Evolutionary conservation across 2,888 invertebrate species (phyloP), one percentile per base, ranked within the genome.

Genomic region (Diarsia brunnea): DNA sequence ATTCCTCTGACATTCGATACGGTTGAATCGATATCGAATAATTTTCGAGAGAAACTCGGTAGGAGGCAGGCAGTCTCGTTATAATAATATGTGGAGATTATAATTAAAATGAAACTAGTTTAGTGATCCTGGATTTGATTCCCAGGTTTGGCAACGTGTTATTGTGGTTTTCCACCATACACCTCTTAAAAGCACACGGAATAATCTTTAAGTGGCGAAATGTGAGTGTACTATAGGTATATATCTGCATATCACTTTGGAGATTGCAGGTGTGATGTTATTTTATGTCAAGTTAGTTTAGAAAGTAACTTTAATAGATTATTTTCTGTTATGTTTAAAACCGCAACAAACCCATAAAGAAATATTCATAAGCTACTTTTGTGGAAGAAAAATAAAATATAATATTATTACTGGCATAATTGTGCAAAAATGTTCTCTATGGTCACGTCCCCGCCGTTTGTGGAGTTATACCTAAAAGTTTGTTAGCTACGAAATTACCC

Each of bases 21-120:
- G 51, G 51, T 68, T 73, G 60, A 68, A 77, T 81, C 82, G 61
- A 77, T 83, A 73, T 75, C 12, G 71, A 68, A 76, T 76, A 45
- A 72, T 77, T 70, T 76, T 61, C 19, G 64, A 31, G 19, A 43
- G 53, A 12, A 60, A 43, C 45, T 81, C 31, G 21, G 12, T 38
- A 58, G 55, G 31, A 49, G 31, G n/a, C 31, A 24, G 31, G 38
- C 51, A 66, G 60, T 24, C 53, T 61, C 3, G 7, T 68, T 67
- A 67, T n/a, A n/a, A n/a, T n/a, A n/a, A n/a, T 43, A 51, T 61
- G n/a, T 65, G 45, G 10, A 63, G 49, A 51, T 68, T 72, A 47
- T 69, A 73, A 71, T 66, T 70, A 45, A 74, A 49, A 4, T 47
- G 7, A 60, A 60, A 31, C 19, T 31, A 31, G 58, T 58, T 58